Evolutionary conservation across 2,888 invertebrate species (phyloP).

Genomic region (Hoplodrina ambigua): DNA sequence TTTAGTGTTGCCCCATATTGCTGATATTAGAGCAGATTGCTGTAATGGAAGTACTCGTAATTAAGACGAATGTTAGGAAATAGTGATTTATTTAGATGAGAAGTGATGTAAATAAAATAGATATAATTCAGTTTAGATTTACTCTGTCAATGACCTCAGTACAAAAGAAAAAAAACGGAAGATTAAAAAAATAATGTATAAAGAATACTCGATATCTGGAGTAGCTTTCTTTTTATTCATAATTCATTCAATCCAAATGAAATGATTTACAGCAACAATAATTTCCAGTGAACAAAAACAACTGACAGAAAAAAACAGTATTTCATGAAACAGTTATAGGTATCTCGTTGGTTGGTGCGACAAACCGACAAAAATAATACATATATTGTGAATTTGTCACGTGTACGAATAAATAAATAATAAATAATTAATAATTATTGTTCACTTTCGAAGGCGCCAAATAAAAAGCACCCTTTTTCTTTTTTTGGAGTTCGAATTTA

Average conservation of each 20-base stretch:
- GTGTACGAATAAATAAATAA: neutral
- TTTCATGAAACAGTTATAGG: conserved; percentile 27
- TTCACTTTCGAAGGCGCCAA: too few relatives aligned
- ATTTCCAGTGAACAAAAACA: conserved; percentile 12
- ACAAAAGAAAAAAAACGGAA: too few relatives aligned
- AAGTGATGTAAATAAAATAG: too few relatives aligned
- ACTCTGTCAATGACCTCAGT: too few relatives aligned
- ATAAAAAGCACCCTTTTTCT: too few relatives aligned
- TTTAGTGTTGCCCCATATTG: conserved; percentile 30
- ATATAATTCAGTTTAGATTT: neutral
- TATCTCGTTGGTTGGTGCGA: conserved; percentile 16
- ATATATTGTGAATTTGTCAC: conserved; percentile 10
- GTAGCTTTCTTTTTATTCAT: neutral
- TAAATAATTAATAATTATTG: too few relatives aligned
- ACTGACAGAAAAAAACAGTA: conserved; percentile 32
- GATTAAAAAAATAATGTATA: neutral
- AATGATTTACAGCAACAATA: conserved; percentile 18
- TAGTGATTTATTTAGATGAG: conserved; percentile 11
- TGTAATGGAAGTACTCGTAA: conserved; percentile 23
- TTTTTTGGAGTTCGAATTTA: too few relatives aligned
- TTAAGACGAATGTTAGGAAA: conserved; percentile 24
- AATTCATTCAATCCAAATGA: conserved; percentile 16
- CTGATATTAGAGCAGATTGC: conserved; percentile 41
- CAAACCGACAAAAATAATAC: conserved; percentile 24
- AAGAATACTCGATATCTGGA: neutral